A percentile compares a stretch with the other conserved stretches of the same genome.
Conservation (phyloP, 2,797 vertebrate species). For the Pipistrellus pygmaeus region DNA sequence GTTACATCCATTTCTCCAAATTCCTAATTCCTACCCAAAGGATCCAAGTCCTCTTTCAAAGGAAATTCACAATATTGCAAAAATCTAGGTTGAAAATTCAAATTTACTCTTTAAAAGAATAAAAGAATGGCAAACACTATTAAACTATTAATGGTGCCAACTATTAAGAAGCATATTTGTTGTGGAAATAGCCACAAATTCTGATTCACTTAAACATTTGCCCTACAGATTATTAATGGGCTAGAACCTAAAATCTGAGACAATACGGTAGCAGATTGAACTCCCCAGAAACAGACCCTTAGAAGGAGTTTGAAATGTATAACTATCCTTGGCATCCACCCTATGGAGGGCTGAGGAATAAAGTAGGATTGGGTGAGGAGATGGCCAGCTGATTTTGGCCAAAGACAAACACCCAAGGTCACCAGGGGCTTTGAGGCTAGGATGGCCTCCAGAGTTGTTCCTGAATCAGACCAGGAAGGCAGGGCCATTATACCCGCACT, state of each 20-base stretch:
- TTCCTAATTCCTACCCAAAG: background rate
- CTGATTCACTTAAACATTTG: background rate
- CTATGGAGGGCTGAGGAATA: background rate
- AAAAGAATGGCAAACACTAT: background rate
- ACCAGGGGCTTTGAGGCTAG: background rate
- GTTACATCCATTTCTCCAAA: background rate
- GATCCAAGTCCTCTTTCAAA: background rate
- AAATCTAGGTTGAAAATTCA: background rate
- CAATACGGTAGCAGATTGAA: background rate
- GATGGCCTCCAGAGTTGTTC: background rate
- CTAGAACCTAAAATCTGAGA: background rate
- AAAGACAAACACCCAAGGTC: background rate
- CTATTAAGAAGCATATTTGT: background rate
- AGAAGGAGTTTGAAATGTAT: background rate
- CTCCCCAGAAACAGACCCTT: background rate
- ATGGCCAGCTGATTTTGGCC: background rate
- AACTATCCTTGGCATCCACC: background rate
- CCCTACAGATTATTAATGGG: background rate
- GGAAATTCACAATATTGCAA: background rate
- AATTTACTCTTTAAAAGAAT: conserved; percentile 40
- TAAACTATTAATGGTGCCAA: background rate
- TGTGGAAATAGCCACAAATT: background rate
- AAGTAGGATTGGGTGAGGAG: background rate
- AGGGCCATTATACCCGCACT: background rate
- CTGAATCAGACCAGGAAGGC: background rate